Evolutionary conservation across 2,113 vertebrate species (phyloP).

Genomic region (Tympanuchus pallidicinctus): DNA sequence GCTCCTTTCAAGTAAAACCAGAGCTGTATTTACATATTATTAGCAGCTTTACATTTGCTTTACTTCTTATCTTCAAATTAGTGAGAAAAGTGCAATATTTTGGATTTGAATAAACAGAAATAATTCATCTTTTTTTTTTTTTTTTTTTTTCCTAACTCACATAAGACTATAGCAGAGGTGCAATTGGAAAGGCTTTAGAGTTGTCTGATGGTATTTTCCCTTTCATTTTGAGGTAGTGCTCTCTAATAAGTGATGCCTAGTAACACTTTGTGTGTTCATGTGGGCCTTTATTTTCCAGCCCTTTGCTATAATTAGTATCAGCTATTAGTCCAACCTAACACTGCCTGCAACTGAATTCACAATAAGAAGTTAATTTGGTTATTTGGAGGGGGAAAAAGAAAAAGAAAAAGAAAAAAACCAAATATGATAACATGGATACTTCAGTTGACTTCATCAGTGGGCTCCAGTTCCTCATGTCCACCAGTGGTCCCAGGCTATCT

Average conservation of each 20-base stretch:
- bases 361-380: neutral
- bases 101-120: neutral
- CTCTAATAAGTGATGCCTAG: neutral
- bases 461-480: neutral
- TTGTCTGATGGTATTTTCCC: neutral
- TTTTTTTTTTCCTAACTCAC: neutral
- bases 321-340: neutral
- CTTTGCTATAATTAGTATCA: neutral
- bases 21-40: neutral
- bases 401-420: neutral
- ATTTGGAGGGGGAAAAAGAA: neutral
- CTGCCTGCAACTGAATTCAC: neutral
- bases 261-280: neutral
- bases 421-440: neutral
- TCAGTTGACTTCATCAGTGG: neutral
- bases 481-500: neutral
- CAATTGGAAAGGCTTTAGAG: neutral
- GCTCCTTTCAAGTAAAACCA: neutral
- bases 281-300: neutral
- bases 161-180: neutral
- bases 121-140: neutral
- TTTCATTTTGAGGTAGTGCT: neutral
- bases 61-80: neutral
- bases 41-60: neutral
- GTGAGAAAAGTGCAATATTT: neutral